A percentile compares a stretch with the other conserved stretches of the same genome.
These are phyloP conservation scores for Ctenopoma multispine DNA, from an alignment of 2,797 vertebrate species.

Conservation along the genomic window DNA sequence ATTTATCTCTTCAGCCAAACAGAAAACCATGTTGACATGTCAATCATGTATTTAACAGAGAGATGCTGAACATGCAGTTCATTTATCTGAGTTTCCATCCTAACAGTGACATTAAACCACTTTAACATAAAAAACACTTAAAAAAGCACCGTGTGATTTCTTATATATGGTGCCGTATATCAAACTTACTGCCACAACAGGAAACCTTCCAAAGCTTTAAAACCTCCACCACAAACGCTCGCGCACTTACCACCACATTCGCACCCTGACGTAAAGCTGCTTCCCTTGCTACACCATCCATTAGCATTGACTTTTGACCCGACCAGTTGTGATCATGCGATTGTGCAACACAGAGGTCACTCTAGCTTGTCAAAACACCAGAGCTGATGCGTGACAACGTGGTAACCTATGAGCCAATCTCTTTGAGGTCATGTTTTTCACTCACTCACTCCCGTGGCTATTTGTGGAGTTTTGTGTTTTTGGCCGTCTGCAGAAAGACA, in stretches of 20 bases:
- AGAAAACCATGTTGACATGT: not conserved
- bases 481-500: constrained; percentile 2
- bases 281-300: constrained; percentile 74
- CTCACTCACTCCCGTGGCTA: constrained; percentile 11
- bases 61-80: not conserved
- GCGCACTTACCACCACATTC: constrained; percentile 12
- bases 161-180: constrained; percentile 20
- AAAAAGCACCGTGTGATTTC: constrained; percentile 9
- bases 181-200: constrained; percentile 42
- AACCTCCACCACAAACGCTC: constrained; percentile 18
- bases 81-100: not conserved
- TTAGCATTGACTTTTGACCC: constrained; percentile 82
- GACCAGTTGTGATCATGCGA: constrained; percentile 77
- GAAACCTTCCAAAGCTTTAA: constrained; percentile 29
- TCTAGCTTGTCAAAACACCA: constrained; percentile 76
- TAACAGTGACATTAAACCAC: constrained; percentile 1
- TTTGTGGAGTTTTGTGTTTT: not conserved
- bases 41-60: not conserved
- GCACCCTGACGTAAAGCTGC: constrained; percentile 57
- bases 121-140: not conserved
- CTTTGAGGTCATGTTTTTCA: constrained; percentile 50
- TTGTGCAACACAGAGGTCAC: constrained; percentile 76
- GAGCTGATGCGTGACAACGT: constrained; percentile 68
- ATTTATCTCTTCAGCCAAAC: not conserved
- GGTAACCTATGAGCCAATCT: constrained; percentile 56